phyloP scores from a whole-genome alignment of 2,113 vertebrate genomes.

The Turnix velox region DNA sequence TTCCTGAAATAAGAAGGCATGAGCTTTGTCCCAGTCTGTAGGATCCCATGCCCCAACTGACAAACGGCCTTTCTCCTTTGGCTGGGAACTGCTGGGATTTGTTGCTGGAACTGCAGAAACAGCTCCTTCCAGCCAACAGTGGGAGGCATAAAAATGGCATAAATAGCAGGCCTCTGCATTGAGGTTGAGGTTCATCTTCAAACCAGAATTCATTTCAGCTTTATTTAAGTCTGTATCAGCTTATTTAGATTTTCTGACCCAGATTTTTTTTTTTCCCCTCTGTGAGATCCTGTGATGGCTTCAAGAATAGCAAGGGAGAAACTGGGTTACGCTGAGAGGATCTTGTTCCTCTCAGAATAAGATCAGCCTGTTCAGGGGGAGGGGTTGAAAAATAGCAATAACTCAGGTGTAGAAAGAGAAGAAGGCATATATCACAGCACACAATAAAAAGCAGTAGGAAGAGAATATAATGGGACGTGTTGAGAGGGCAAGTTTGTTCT shows the following conservation, averaged over 20 bases:
- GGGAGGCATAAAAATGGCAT: background rate
- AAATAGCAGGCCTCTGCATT: background rate
- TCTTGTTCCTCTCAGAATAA: background rate
- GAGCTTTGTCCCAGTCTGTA: background rate
- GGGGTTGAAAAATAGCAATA: background rate
- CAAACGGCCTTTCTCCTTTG: background rate
- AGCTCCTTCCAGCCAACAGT: background rate
- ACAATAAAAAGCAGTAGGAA: background rate
- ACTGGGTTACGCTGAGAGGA: background rate
- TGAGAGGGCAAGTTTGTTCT: background rate
- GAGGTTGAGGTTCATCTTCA: background rate
- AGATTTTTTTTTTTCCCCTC: background rate
- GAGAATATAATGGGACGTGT: background rate
- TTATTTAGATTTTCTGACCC: background rate
- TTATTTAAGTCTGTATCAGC: slow-evolving; percentile 23
- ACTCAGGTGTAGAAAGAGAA: background rate
- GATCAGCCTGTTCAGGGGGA: background rate
- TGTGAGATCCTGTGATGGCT: background rate
- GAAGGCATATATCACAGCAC: background rate
- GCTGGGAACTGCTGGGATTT: background rate
- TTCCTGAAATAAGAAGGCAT: background rate
- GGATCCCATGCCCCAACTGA: background rate
- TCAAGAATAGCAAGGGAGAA: background rate
- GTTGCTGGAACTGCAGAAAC: background rate
- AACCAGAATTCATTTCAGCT: background rate